These are phyloP conservation scores for Tenualosa ilisha DNA, from an alignment of 2,797 vertebrate species.

Conservation along the genomic window DNA sequence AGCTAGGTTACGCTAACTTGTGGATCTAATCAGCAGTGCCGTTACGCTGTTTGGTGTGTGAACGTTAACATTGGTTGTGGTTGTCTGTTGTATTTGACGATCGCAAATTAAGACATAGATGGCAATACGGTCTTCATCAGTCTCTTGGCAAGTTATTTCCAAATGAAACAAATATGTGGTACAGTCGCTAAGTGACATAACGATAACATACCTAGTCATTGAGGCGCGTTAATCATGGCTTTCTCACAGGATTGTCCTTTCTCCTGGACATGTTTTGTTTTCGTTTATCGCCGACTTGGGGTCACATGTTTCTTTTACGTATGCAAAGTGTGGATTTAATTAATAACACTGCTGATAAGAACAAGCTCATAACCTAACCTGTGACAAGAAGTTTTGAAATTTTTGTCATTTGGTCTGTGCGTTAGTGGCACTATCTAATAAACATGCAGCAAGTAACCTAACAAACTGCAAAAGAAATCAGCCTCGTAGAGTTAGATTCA, in stretches of 20 bases:
- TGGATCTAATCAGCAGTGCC: conserved; percentile 68
- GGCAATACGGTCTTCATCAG: neutral
- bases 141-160: neutral
- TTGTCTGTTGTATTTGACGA: neutral
- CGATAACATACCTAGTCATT: neutral
- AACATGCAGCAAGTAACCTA: neutral
- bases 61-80: neutral
- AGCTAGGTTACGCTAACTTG: neutral
- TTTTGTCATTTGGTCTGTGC: neutral
- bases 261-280: conserved; percentile 19
- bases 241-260: conserved; percentile 20
- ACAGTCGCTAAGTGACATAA: neutral
- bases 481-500: neutral
- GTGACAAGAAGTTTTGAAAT: neutral
- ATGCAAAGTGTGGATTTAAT: neutral
- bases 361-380: neutral
- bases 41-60: conserved; percentile 3
- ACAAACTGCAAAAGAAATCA: neutral
- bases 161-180: neutral
- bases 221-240: conserved; percentile 15
- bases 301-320: conserved; percentile 5
- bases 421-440: neutral
- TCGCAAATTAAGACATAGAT: neutral
- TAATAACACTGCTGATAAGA: neutral
- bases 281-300: neutral